Percentiles rank a stretch among this genome's conserved stretches.
These are phyloP conservation scores for Lamellibrachia columna DNA, from an alignment of 2,888 invertebrate species.

Conservation along the genomic window DNA sequence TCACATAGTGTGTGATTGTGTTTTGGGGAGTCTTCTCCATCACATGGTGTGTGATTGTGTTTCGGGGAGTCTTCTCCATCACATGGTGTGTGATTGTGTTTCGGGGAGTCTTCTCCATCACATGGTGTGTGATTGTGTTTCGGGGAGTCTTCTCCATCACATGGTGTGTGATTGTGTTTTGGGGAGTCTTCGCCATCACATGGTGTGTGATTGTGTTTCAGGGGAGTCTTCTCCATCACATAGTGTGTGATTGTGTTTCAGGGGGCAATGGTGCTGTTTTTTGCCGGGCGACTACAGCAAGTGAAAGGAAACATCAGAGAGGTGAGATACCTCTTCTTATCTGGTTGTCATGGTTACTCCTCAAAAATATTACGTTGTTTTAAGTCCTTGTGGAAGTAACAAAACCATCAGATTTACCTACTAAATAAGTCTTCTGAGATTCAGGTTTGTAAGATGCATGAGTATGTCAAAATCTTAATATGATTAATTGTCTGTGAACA, in stretches of 20 bases:
- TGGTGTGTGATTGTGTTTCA: not conserved
- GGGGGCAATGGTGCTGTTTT: slow-evolving; percentile 92
- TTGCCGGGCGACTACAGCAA: slow-evolving; percentile 86
- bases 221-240: not conserved
- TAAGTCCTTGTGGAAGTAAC: not conserved
- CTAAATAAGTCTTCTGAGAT: not conserved
- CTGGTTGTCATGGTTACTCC: not conserved
- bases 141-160: not conserved
- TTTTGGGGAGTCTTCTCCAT: slow-evolving; percentile 71
- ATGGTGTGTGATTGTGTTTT: slow-evolving; percentile 33
- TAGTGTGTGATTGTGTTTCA: slow-evolving; percentile 54
- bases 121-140: no score
- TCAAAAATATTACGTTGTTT: not conserved
- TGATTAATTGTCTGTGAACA: no score
- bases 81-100: not conserved
- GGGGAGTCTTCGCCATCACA: slow-evolving; percentile 71
- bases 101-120: slow-evolving; percentile 71
- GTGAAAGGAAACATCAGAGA: slow-evolving; percentile 79
- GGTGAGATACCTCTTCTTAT: slow-evolving; percentile 48
- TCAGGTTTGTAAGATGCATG: not conserved
- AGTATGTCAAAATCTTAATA: not conserved
- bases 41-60: no score
- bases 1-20: not conserved
- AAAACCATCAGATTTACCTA: not conserved
- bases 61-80: not conserved